Base-by-base conservation (phyloP, 2,113 vertebrate species). In the Sitta europaea region DNA sequence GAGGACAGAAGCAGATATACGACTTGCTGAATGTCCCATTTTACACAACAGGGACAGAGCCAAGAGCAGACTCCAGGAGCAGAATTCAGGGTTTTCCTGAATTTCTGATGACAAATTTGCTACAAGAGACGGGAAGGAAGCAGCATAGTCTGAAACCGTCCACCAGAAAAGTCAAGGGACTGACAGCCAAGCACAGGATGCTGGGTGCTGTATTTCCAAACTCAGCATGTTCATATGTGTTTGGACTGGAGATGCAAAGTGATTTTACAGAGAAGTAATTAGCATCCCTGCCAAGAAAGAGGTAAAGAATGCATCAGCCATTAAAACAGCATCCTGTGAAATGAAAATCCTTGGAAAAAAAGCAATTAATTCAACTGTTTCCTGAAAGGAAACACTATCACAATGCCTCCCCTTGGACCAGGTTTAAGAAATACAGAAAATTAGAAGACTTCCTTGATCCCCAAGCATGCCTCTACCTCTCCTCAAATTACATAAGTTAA, bases 251-350 rank as follows among this genome's bases (percentile, higher is more conserved):
- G 77, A 94, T 71, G 63, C 51, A 94, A 96, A 96, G 93, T 71
- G 90, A 95, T 97, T 95, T 48, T 35, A 80, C 93, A 97, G 95
- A 83, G 79, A 96, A 94, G 78, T 94, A 96, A 96, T 94, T 90
- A 96, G 82, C 48, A 45, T 31, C 72, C 55, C 67, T 81, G 92
- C 93, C 94, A 94, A 90, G n/a, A 96, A 31, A 71, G 29, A 91
- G 85, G 94, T 92, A 92, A 93, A 90, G 78, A 97, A 78, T 67
- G 45, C 68, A 88, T 73, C 88, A 65, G 65, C 75, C 86, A 86
- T 93, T 94, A 88, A 87, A 85, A 43, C 35, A 76, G 93, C 71
- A 87, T 96, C 90, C 90, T 90, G 78, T 90, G 75, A 92, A 95
- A 94, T 71, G 45, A 90, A 92, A 93, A 86, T 74, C 88, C 68